phyloP scores from a whole-genome alignment of 2,888 invertebrate species.

The Xylota sylvarum region DNA sequence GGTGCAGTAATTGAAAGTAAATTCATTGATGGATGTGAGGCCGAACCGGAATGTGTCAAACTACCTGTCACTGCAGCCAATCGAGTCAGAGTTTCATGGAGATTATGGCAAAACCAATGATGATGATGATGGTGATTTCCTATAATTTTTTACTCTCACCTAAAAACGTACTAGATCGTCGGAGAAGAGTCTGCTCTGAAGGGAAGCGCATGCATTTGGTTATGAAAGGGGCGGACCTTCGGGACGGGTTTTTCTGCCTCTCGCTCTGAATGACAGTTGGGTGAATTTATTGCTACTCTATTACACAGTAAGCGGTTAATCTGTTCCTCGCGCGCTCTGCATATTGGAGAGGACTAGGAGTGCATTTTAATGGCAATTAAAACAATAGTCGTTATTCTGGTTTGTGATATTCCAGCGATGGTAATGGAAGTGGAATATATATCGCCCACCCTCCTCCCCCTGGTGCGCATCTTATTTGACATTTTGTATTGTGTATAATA shows the following conservation, averaged over 20 bases:
- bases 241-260: conserved; percentile 51
- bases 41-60: conserved; percentile 75
- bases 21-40: conserved; percentile 77
- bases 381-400: conserved; percentile 76
- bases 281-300: conserved; percentile 75
- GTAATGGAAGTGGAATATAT: conserved; percentile 32
- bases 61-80: conserved; percentile 75
- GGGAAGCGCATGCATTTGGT: conserved; percentile 59
- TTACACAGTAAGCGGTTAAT: conserved; percentile 77
- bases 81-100: conserved; percentile 52
- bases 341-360: conserved; percentile 49
- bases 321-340: conserved; percentile 61
- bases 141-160: conserved; percentile 53
- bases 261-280: conserved; percentile 75
- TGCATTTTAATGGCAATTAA: conserved; percentile 77
- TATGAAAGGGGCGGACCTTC: conserved; percentile 52
- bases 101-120: conserved; percentile 56
- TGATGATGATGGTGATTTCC: conserved; percentile 36
- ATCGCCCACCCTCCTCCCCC: neutral
- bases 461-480: conserved; percentile 55
- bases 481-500: conserved; percentile 38
- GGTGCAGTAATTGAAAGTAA: conserved; percentile 73
- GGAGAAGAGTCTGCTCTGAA: neutral
- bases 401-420: conserved; percentile 61
- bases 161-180: conserved; percentile 54